Evolutionary conservation across 2,888 invertebrate genomes (phyloP), one percentile per base, ranked within the genome.

Genomic region (Tolmerus cingulatus): DNA sequence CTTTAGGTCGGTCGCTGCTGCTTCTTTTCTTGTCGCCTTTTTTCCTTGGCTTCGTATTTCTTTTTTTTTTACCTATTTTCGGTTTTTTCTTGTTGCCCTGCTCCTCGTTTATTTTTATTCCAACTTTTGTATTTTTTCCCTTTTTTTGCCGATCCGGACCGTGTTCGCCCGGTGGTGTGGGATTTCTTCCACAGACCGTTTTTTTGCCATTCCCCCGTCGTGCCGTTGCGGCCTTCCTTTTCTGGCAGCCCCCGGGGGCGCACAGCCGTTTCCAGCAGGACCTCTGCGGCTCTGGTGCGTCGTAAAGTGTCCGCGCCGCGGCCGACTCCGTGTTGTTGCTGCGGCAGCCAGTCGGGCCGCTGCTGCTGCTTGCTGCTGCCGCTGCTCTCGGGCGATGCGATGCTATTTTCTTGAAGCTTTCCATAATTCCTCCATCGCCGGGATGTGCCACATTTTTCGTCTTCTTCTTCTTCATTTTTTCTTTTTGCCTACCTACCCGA

Each of bases 301-400:
- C 40, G 57, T 57, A 57, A 40, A 84, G 66, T 84, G 66, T 37
- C 66, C 37, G 34, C 57, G 16, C 8, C 1, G n/a, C 9, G 66
- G 40, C n/a, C n/a, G n/a, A n/a, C n/a, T n/a, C n/a, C n/a, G n/a
- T 84, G 82, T 84, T 84, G 81, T 82, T 82, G 81, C 55, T 51
- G 51, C n/a, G n/a, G 51, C 51, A 51, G 51, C n/a, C 51, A 43
- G 43, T 12, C 34, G 7, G 12, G 3, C 43, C 43, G 74, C 74
- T 19, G 40, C 19, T 23, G 34, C 34, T 34, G 34, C 34, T 34
- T 34, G 34, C 34, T 34, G 4, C 34, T 34, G 12, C 43, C 51
- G 43, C 43, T 79, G n/a, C 27, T 19, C 16, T 79, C 14, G 5
- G 12, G 27, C 43, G 74, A 85, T 85, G 27, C 43, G 74, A 85